Conservation (phyloP, 2,797 vertebrate genomes). For the Poeciliopsis turneri region DNA sequence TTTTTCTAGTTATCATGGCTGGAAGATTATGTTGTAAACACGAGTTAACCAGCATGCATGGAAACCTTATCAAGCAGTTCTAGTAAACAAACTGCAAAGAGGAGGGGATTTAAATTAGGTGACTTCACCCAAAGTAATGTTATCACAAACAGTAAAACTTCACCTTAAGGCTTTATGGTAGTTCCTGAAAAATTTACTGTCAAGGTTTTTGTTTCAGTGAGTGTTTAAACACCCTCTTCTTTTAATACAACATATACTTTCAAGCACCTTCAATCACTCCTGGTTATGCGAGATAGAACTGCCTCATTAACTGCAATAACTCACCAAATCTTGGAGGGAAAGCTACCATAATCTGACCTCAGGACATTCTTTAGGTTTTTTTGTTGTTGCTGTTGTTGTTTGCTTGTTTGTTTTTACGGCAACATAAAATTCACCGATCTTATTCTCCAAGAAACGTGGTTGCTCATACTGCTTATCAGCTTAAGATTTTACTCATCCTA, state of each 20-base stretch:
- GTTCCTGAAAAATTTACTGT: conserved; percentile 9
- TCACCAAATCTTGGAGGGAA: neutral
- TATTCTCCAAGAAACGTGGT: neutral
- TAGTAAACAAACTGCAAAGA: conserved; percentile 6
- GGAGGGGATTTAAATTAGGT: neutral
- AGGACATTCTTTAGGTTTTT: neutral
- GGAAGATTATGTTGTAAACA: conserved; percentile 1
- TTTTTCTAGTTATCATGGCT: neutral
- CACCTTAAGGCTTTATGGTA: conserved; percentile 9
- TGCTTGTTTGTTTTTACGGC: neutral
- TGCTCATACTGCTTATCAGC: neutral
- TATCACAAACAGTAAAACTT: conserved; percentile 4
- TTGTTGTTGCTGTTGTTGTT: neutral
- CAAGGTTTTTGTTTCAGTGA: neutral
- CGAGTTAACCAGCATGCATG: neutral
- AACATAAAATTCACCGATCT: neutral
- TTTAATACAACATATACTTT: conserved; percentile 1
- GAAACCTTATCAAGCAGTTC: conserved; percentile 3
- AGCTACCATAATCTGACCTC: neutral
- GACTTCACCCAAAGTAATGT: neutral
- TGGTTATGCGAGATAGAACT: neutral
- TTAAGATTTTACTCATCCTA: neutral
- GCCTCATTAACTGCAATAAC: conserved; percentile 12
- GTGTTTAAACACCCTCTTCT: conserved; percentile 3
- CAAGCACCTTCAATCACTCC: conserved; percentile 10